Conservation (phyloP, 2,797 vertebrate genomes). For the Gorsachius magnificus region DNA sequence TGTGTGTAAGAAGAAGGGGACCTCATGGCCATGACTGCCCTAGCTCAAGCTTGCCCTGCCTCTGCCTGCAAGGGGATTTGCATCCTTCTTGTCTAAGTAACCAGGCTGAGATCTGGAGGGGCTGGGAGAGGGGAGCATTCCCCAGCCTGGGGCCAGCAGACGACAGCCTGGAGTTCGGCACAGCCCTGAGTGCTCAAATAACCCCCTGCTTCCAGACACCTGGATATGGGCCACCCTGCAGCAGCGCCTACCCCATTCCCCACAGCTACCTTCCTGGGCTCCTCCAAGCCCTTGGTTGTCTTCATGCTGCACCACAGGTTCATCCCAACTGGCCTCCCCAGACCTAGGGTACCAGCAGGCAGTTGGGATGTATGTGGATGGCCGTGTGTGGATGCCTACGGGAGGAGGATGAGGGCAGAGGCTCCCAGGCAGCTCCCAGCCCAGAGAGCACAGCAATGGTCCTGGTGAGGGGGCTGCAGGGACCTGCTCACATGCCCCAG, state of each 20-base stretch:
- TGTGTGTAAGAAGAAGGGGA: not conserved
- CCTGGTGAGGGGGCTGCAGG: not conserved
- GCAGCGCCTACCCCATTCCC: not conserved
- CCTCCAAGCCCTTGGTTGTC: not conserved
- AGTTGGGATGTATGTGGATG: not conserved
- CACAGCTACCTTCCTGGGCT: not conserved
- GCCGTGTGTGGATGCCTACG: not conserved
- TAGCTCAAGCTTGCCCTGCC: not conserved
- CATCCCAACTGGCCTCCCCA: not conserved
- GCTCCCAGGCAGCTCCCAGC: not conserved
- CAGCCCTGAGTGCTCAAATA: rapidly evolving
- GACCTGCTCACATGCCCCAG: not conserved
- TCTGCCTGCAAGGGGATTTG: not conserved
- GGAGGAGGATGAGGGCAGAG: not conserved
- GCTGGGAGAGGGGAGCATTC: not conserved
- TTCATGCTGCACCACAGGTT: not conserved
- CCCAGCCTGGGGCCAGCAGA: not conserved
- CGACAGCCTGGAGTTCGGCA: not conserved
- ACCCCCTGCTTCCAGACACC: not conserved
- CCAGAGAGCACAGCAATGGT: not conserved
- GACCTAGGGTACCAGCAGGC: not conserved
- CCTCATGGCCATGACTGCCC: not conserved
- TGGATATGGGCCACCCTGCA: not conserved
- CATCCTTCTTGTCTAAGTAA: not conserved
- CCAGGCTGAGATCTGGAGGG: not conserved